A percentile compares a stretch with the other conserved stretches of the same genome.
These are phyloP conservation scores for Olivierus martensii DNA, from an alignment of 1,140 invertebrate species.

Conservation along the genomic window DNA sequence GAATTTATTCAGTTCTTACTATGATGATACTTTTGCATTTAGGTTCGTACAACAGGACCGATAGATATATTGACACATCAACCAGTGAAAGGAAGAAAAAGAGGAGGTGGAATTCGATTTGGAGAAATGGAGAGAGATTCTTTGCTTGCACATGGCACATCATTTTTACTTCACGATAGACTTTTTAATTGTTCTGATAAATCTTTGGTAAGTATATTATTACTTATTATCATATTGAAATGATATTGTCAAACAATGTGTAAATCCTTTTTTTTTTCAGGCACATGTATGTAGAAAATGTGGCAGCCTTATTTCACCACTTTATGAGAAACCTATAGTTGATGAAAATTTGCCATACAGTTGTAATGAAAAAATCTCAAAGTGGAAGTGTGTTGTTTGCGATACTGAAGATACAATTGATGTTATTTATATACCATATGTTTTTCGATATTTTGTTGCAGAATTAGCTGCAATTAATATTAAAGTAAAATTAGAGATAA, in stretches of 20 bases:
- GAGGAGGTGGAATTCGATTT: constrained; percentile 88
- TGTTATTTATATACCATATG: constrained; percentile 68
- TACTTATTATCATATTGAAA: too few relatives aligned
- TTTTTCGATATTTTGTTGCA: constrained; percentile 58
- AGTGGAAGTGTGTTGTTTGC: constrained; percentile 41
- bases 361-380: not conserved
- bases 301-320: constrained; percentile 44
- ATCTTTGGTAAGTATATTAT: constrained; percentile 46
- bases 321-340: constrained; percentile 34
- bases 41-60: constrained; percentile 87
- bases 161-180: constrained; percentile 83
- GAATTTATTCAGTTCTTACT: constrained; percentile 42
- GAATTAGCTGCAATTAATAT: constrained; percentile 86
- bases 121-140: constrained; percentile 99
- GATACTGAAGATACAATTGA: constrained; percentile 44
- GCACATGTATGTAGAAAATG: constrained; percentile 61
- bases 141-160: constrained; percentile 83
- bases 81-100: constrained; percentile 71
- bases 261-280: too few relatives aligned
- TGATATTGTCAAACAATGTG: too few relatives aligned
- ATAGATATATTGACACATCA: constrained; percentile 79
- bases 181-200: constrained; percentile 89
- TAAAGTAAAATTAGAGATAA: constrained; percentile 57
- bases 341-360: not conserved
- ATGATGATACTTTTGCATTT: not conserved